Conservation (phyloP, 2,113 vertebrate genomes). For the Nematolebias whitei region DNA sequence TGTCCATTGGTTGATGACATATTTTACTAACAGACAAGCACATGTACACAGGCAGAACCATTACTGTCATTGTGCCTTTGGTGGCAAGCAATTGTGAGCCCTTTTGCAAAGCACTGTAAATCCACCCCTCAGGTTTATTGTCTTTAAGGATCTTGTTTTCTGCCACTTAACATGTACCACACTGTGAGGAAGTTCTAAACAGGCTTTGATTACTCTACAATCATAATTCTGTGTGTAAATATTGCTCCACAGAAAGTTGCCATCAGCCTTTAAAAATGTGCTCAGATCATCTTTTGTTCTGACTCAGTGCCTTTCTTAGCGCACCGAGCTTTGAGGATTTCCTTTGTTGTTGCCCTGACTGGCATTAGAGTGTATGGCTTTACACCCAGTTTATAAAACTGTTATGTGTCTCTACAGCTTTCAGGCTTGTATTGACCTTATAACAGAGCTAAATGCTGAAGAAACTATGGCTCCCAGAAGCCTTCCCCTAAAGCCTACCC, state of each 20-base stretch:
- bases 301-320: constrained; percentile 7
- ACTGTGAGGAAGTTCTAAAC: constrained; percentile 24
- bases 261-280: neutral
- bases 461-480: constrained; percentile 47
- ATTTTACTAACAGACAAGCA: no score
- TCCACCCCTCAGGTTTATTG: neutral
- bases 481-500: constrained; percentile 32
- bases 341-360: constrained; percentile 46
- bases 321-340: constrained; percentile 21
- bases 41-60: no score
- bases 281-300: constrained; percentile 11
- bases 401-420: constrained; percentile 47
- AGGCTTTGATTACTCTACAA: constrained; percentile 27
- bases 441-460: constrained; percentile 40
- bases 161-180: neutral
- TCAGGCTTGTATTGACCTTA: constrained; percentile 55
- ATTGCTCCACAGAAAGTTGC: constrained; percentile 25
- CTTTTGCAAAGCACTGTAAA: neutral
- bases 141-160: neutral
- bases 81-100: no score
- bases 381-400: constrained; percentile 39
- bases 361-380: constrained; percentile 28
- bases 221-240: constrained; percentile 40
- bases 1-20: no score
- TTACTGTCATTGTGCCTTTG: no score